Evolutionary conservation across 2,113 vertebrate genomes (phyloP).

Genomic region (Psophia crepitans): DNA sequence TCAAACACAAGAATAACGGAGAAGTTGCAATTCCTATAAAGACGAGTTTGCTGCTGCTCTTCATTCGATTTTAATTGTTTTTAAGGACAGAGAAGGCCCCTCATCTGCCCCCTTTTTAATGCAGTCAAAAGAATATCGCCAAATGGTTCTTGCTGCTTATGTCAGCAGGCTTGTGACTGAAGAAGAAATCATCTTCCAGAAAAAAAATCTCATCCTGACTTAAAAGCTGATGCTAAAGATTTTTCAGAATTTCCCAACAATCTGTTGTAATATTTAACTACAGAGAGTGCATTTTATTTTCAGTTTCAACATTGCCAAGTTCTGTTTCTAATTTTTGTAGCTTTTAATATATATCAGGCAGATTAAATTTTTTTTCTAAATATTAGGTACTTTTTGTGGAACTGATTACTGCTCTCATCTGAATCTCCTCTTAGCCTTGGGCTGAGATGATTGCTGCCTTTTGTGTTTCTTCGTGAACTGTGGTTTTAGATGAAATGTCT

Average conservation of each 20-base stretch:
- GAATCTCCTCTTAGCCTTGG: background rate
- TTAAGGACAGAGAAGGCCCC: background rate
- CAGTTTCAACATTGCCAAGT: background rate
- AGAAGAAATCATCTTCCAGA: background rate
- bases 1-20: background rate
- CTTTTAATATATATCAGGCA: background rate
- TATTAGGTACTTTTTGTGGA: background rate
- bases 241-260: background rate
- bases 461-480: background rate
- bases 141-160: background rate
- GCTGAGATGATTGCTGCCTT: background rate
- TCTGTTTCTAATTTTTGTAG: background rate
- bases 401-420: background rate
- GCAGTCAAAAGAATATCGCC: background rate
- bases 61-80: background rate
- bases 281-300: background rate
- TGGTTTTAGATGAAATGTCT: accelerated
- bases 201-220: background rate
- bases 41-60: background rate
- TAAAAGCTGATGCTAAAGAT: background rate
- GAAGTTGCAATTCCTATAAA: background rate
- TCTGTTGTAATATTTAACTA: background rate
- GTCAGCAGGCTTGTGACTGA: background rate
- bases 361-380: background rate
- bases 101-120: background rate